Percentiles rank a stretch among this genome's conserved stretches.
Conservation (phyloP, 92 coral and sea anemone genomes). For the Actinernus sp. region DNA sequence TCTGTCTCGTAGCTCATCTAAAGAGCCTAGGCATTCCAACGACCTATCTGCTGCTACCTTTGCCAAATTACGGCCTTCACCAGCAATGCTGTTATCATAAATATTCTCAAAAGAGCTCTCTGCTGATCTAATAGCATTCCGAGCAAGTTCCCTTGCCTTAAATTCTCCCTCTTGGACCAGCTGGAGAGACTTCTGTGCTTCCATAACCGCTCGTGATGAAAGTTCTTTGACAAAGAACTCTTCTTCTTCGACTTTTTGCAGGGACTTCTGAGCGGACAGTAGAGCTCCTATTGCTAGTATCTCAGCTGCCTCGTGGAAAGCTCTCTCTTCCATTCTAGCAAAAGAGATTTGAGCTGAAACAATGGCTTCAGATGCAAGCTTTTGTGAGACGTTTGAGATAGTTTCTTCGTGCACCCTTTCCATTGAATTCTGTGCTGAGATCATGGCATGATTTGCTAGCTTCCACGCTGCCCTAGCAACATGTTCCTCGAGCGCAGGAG, state of each 20-base stretch:
- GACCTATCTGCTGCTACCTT: constrained; percentile 13
- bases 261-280: constrained; percentile 27
- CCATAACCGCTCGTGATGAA: constrained; percentile 32
- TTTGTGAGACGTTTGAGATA: constrained; percentile 53
- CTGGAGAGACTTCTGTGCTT: constrained; percentile 48
- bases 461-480: constrained; percentile 40
- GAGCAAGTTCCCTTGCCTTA: constrained; percentile 44
- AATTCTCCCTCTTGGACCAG: constrained; percentile 13
- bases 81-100: not conserved
- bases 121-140: constrained; percentile 43
- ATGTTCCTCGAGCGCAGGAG: constrained; percentile 31
- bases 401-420: constrained; percentile 40
- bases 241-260: constrained; percentile 28
- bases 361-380: constrained; percentile 66
- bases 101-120: constrained; percentile 15
- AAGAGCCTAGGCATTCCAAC: constrained; percentile 9
- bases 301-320: constrained; percentile 23
- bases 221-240: constrained; percentile 32
- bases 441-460: constrained; percentile 75
- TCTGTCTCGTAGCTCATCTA: not conserved
- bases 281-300: constrained; percentile 44
- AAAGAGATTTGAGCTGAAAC: constrained; percentile 61
- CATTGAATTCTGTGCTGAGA: constrained; percentile 67
- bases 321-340: constrained; percentile 26
- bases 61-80: constrained; percentile 25